Base-by-base conservation (phyloP, 2,888 invertebrate species). In the Nudaria mundana region DNA sequence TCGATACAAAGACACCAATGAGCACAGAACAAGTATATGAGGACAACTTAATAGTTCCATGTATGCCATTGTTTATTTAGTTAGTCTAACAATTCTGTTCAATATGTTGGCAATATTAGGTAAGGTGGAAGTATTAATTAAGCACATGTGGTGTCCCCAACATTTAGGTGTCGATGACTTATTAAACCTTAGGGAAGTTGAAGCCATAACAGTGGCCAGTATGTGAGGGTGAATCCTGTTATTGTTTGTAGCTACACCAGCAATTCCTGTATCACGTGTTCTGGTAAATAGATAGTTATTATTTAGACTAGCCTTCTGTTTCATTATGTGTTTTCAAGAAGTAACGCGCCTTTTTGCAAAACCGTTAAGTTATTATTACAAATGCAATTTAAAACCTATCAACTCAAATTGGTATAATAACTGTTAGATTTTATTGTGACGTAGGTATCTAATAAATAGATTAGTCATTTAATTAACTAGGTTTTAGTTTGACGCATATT, bases 161-260 rank as follows among this genome's bases (percentile, higher is more conserved):
- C 52, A 51, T 41, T 53, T 58, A 69, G 83, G 84, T 85, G 74
- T 87, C 86, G 80, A 81, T 85, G 80, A 83, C 34, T 34, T 34
- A 34, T 82, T 77, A 82, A 66, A 57, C 66, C 66, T 66, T 63
- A 71, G 80, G 86, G 83, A 81, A 80, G 76, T 74, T 75, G 86
- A 86, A 86, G 75, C 86, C 86, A 66, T 78, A 83, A 66, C 73
- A 81, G 63, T 71, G 68, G 60, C 68, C 62, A 8, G 61, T 63
- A 61, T 60, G 55, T 56, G 66, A 71, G 79, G 78, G 81, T 73
- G 83, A 79, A 78, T 79, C 82, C 76, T 76, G 77, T 79, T 81
- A 77, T 74, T 68, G 66, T 63, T 69, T 66, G 63, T 62, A 51
- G 52, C 52, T 52, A 38, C 44, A 48, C 48, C 44, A 48, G 48